Percentiles rank a stretch among this genome's conserved stretches.
phyloP scores from a whole-genome alignment of 2,888 invertebrate genomes.

The Cerastis leucographa region DNA sequence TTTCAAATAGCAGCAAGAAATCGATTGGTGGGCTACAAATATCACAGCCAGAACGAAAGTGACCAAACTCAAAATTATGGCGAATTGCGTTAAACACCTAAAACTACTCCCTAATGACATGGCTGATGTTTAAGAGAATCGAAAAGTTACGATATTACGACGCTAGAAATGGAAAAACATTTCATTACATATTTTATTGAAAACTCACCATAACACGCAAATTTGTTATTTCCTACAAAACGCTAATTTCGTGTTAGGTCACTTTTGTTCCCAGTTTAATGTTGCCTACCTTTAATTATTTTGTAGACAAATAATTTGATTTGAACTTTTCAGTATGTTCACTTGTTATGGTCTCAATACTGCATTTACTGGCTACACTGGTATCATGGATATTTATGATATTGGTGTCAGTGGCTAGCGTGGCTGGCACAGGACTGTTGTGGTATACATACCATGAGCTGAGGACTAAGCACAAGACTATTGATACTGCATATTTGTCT shows the following conservation, averaged over 20 bases:
- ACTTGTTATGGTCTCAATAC: conserved; percentile 94
- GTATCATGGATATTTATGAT: conserved; percentile 97
- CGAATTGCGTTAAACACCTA: no score
- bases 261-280: not conserved
- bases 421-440: conserved; percentile 94
- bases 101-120: no score
- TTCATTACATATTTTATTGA: no score
- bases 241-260: no score
- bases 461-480: conserved; percentile 89
- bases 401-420: conserved; percentile 93
- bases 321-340: conserved; percentile 93
- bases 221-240: no score
- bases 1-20: not conserved
- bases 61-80: no score
- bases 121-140: no score
- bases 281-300: not conserved
- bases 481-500: conserved; percentile 79
- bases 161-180: no score
- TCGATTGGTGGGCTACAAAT: not conserved
- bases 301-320: not conserved
- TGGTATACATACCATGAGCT: conserved; percentile 97
- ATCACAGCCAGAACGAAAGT: not conserved
- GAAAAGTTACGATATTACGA: no score
- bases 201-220: no score
- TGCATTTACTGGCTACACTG: conserved; percentile 95